Percentiles rank a stretch among this genome's conserved stretches.
These are phyloP conservation scores for Neoniphon sammara DNA, from an alignment of 2,797 vertebrate species.

Conservation along the genomic window DNA sequence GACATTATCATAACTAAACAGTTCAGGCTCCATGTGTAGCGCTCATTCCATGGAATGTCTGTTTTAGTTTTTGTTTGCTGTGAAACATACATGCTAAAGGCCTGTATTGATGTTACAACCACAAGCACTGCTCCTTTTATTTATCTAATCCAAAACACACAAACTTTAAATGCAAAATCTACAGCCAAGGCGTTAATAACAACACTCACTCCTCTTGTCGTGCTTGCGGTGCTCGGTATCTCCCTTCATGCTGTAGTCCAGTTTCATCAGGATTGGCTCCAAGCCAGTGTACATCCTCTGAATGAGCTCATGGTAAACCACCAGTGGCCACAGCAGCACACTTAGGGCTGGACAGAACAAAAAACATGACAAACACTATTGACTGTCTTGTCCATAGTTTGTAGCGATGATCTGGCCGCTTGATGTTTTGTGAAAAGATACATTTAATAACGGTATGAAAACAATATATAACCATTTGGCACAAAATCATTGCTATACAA, in stretches of 20 bases:
- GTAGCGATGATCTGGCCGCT: neutral
- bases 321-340: slow-evolving; percentile 95
- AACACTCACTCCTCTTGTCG: slow-evolving; percentile 93
- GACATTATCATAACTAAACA: too few species aligned
- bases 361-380: neutral
- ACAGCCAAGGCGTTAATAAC: rapidly evolving
- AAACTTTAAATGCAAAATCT: too few species aligned
- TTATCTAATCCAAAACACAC: too few species aligned
- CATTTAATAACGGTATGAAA: neutral
- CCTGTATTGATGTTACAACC: neutral
- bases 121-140: neutral
- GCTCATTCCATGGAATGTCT: too few species aligned
- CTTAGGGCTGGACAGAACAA: slow-evolving; percentile 86
- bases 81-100: too few species aligned
- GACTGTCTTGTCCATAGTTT: neutral
- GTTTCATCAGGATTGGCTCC: slow-evolving; percentile 97
- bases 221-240: slow-evolving; percentile 90
- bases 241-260: slow-evolving; percentile 99
- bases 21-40: too few species aligned
- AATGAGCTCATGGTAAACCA: slow-evolving; percentile 98
- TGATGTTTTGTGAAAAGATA: neutral
- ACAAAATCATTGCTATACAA: slow-evolving; percentile 3
- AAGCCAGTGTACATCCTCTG: slow-evolving; percentile 98
- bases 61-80: too few species aligned
- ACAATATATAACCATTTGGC: neutral